These are phyloP conservation scores for Amblyopsis hoosieri DNA, from an alignment of 2,797 vertebrate species.

Conservation along the genomic window DNA sequence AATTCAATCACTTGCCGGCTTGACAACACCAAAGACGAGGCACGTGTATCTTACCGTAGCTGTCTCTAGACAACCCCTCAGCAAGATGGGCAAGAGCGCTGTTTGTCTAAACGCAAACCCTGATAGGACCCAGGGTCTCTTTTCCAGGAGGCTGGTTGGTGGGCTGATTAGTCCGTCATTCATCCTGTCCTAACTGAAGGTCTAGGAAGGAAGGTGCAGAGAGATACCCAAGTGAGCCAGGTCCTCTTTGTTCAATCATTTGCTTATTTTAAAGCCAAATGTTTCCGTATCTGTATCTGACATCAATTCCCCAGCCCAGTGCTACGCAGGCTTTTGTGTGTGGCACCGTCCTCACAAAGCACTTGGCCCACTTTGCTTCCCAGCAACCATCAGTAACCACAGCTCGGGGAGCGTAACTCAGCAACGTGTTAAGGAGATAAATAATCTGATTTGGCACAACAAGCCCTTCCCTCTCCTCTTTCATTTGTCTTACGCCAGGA, in stretches of 20 bases:
- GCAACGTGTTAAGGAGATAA: conserved; percentile 95
- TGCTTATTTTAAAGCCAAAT: conserved; percentile 74
- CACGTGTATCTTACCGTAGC: conserved; percentile 71
- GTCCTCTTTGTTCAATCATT: conserved; percentile 70
- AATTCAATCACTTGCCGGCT: conserved; percentile 80
- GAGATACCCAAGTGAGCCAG: conserved; percentile 57
- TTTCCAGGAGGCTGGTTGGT: conserved; percentile 50
- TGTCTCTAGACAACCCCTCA: conserved; percentile 65
- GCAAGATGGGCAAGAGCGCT: conserved; percentile 56
- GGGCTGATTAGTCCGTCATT: conserved; percentile 9
- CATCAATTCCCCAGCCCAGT: conserved; percentile 65
- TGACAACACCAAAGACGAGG: conserved; percentile 70
- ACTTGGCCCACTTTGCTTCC: conserved; percentile 78
- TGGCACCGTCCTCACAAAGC: conserved; percentile 59
- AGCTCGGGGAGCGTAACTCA: conserved; percentile 89
- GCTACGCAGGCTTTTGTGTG: conserved; percentile 60
- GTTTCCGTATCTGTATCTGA: conserved; percentile 73
- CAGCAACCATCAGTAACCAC: conserved; percentile 78
- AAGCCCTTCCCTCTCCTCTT: conserved; percentile 88
- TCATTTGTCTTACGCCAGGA: conserved; percentile 94
- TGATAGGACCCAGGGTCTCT: conserved; percentile 55
- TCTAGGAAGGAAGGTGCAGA: conserved; percentile 40
- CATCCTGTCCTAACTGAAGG: conserved; percentile 29
- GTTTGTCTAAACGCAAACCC: conserved; percentile 60
- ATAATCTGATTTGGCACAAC: conserved; percentile 93